A percentile compares a stretch with the other conserved stretches of the same genome.
These are phyloP conservation scores for Novumbra hubbsi DNA, from an alignment of 2,797 vertebrate species.

Conservation along the genomic window DNA sequence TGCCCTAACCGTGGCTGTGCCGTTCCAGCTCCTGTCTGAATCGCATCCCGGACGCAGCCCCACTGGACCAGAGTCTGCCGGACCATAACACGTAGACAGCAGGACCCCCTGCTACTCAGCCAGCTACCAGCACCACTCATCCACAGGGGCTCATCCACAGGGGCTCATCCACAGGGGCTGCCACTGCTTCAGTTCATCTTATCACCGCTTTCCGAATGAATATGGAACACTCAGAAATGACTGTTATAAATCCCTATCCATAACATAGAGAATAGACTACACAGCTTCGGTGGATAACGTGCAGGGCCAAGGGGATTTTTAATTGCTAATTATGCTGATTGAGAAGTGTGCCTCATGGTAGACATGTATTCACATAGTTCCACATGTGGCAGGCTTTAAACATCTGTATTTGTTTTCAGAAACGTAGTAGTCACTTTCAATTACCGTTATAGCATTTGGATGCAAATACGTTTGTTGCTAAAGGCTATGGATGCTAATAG, in stretches of 20 bases:
- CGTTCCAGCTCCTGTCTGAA: background rate
- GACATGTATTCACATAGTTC: conserved; percentile 27
- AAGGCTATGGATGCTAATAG: background rate
- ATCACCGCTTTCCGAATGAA: background rate
- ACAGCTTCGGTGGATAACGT: background rate
- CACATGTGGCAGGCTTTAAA: conserved; percentile 5
- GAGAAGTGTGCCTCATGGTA: conserved; percentile 6
- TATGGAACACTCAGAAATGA: background rate
- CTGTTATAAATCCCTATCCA: background rate
- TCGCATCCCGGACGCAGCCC: background rate
- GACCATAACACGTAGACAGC: background rate
- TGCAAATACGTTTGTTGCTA: background rate
- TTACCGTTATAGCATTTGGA: background rate
- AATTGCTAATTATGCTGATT: background rate
- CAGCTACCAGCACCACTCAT: background rate
- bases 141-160: background rate
- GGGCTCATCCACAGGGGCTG: background rate
- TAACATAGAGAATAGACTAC: background rate
- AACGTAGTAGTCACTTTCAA: background rate
- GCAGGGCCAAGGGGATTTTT: background rate
- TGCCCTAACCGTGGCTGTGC: too few relatives aligned
- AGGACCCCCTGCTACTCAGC: background rate
- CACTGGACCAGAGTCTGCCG: background rate
- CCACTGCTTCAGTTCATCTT: background rate
- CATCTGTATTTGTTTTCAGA: background rate